Evolutionary conservation across 2,888 invertebrate genomes (phyloP).

Genomic region (Taphrorychus bicolor): DNA sequence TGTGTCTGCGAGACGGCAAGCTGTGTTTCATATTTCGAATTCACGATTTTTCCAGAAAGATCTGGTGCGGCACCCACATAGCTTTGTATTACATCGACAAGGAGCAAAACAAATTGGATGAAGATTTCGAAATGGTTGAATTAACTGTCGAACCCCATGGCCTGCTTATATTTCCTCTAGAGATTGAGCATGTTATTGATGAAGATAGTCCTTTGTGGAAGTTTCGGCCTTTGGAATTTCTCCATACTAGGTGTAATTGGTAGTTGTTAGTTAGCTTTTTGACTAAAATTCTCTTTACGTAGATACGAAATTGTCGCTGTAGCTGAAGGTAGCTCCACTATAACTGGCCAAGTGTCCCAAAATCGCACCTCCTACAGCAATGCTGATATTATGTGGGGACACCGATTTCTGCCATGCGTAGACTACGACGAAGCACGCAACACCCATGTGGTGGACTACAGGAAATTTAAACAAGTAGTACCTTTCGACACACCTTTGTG

Average conservation of each 20-base stretch:
- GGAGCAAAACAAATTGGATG: constrained; percentile 67
- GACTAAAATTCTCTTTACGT: constrained; percentile 19
- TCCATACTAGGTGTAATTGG: constrained; percentile 45
- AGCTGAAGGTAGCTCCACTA: constrained; percentile 81
- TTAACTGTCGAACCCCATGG: constrained; percentile 71
- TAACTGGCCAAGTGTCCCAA: constrained; percentile 77
- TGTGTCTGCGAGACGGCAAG: constrained; percentile 62
- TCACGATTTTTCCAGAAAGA: constrained; percentile 72
- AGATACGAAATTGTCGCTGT: constrained; percentile 84
- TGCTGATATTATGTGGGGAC: constrained; percentile 84
- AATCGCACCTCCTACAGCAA: constrained; percentile 80
- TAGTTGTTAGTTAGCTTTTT: background rate
- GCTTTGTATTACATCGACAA: constrained; percentile 72
- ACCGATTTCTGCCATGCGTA: constrained; percentile 68
- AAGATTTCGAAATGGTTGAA: constrained; percentile 76
- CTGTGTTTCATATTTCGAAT: constrained; percentile 81
- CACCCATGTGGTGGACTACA: constrained; percentile 68
- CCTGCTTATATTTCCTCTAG: constrained; percentile 82
- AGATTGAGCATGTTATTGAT: constrained; percentile 84
- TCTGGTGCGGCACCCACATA: constrained; percentile 67
- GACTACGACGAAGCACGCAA: constrained; percentile 66
- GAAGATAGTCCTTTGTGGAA: constrained; percentile 78
- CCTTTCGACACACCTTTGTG: constrained; percentile 83
- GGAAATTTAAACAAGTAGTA: constrained; percentile 69
- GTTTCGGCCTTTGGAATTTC: constrained; percentile 72